A percentile compares a stretch with the other conserved stretches of the same genome.
Evolutionary conservation across 2,888 invertebrate genomes (phyloP).

Genomic region (Drosophila tripunctata): DNA sequence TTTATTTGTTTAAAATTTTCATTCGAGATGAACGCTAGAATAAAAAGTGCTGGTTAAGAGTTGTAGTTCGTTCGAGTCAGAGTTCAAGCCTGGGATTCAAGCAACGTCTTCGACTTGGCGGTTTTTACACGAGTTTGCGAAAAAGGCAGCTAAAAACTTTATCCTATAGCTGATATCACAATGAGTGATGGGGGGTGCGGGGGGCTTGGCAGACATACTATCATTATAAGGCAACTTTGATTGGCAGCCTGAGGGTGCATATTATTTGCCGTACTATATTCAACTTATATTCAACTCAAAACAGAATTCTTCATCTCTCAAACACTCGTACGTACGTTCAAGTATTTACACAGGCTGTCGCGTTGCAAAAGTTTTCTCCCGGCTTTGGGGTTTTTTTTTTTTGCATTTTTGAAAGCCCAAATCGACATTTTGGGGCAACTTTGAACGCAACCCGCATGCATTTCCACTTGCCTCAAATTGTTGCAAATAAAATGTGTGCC

Average conservation of each 20-base stretch:
- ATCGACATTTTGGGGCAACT: constrained; percentile 70
- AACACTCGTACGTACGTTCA: background rate
- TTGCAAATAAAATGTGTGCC: constrained; percentile 74
- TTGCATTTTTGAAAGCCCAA: constrained; percentile 37
- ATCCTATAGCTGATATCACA: background rate
- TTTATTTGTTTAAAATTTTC: constrained; percentile 72
- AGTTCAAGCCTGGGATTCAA: background rate
- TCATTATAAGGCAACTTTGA: constrained; percentile 52
- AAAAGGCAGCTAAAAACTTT: constrained; percentile 39
- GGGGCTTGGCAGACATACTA: constrained; percentile 7
- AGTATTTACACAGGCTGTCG: constrained; percentile 75
- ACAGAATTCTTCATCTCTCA: background rate
- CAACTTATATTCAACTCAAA: constrained; percentile 13
- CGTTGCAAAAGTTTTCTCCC: constrained; percentile 58
- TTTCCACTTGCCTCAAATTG: constrained; percentile 68
- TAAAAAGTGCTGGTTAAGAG: constrained; percentile 70
- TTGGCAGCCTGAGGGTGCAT: constrained; percentile 61
- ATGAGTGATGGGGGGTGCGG: background rate
- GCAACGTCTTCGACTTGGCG: constrained; percentile 2
- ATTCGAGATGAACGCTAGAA: constrained; percentile 58
- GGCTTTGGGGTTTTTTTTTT: background rate
- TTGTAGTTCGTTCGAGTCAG: constrained; percentile 4
- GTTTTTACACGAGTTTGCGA: constrained; percentile 35
- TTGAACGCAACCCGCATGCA: constrained; percentile 75
- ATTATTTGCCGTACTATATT: constrained; percentile 47